Conservation (phyloP, 2,113 vertebrate genomes). For the Cairina moschata region DNA sequence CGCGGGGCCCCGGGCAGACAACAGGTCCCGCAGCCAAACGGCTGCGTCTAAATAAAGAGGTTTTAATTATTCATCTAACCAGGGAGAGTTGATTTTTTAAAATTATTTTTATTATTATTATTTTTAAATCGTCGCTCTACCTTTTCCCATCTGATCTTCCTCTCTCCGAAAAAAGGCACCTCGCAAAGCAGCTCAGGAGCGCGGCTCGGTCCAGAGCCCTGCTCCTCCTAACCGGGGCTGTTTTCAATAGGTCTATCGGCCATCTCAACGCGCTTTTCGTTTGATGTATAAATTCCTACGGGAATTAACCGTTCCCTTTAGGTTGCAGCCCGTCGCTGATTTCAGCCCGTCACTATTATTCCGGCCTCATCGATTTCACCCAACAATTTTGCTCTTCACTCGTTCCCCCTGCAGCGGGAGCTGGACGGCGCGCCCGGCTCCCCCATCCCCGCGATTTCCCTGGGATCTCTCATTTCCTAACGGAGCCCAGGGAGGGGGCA, state of each 20-base stretch:
- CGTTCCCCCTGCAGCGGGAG: not conserved
- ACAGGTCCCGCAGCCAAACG: not conserved
- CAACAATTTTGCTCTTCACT: not conserved
- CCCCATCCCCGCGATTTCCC: not conserved
- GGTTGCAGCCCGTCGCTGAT: not conserved
- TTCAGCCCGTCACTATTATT: constrained; percentile 30
- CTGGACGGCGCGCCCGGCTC: not conserved
- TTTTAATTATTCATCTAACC: constrained; percentile 20
- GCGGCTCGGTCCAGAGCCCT: constrained; percentile 23
- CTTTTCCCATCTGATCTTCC: constrained; percentile 37
- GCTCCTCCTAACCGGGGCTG: constrained; percentile 23
- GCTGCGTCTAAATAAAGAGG: not conserved
- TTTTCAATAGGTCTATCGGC: constrained; percentile 30
- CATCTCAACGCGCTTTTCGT: constrained; percentile 43
- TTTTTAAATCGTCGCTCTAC: not conserved
- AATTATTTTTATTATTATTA: not conserved
- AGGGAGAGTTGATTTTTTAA: too few relatives aligned
- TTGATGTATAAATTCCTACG: constrained; percentile 67
- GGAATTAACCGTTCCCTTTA: constrained; percentile 59
- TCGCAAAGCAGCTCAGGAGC: constrained; percentile 44
- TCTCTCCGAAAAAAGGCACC: constrained; percentile 41
- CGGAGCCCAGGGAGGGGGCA: not conserved
- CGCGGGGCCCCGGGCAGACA: not conserved
- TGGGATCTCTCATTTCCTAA: not conserved
- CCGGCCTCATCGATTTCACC: constrained; percentile 6